A percentile compares a stretch with the other conserved stretches of the same genome.
Conservation (phyloP, 1,140 invertebrate genomes). For the Helicoverpa armigera region DNA sequence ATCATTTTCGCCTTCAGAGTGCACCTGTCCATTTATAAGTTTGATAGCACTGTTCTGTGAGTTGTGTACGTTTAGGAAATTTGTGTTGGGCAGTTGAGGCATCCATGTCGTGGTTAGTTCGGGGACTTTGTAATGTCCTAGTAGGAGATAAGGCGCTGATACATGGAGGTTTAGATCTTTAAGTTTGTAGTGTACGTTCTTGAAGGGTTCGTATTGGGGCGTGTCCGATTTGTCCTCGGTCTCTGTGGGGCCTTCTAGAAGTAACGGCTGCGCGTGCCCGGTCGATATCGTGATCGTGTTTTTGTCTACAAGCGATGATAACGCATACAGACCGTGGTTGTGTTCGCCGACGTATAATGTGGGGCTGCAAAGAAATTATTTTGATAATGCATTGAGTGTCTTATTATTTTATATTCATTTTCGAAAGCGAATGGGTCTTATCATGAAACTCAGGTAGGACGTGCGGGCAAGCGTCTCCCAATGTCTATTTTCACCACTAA, state of each 20-base stretch:
- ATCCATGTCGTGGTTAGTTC: constrained; percentile 85
- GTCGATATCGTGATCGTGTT: constrained; percentile 91
- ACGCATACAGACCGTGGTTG: constrained; percentile 94
- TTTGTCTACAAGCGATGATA: constrained; percentile 96
- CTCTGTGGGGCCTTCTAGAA: constrained; percentile 90
- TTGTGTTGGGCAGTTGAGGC: constrained; percentile 73
- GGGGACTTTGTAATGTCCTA: constrained; percentile 94
- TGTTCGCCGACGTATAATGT: constrained; percentile 98
- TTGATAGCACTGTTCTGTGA: constrained; percentile 65
- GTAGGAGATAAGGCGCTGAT: constrained; percentile 83
- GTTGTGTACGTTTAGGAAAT: constrained; percentile 63
- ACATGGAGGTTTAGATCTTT: constrained; percentile 80
- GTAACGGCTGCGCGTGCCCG: constrained; percentile 87
- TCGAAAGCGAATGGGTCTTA: too few relatives aligned
- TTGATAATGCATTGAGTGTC: background rate
- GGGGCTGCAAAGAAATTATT: constrained; percentile 89
- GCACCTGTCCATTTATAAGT: constrained; percentile 78
- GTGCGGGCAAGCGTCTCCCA: too few relatives aligned
- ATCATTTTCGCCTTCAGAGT: constrained; percentile 68
- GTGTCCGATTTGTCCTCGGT: constrained; percentile 67
- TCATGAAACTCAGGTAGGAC: too few relatives aligned
- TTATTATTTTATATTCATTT: too few relatives aligned
- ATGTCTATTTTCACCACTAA: too few relatives aligned
- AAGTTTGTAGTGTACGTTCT: constrained; percentile 84
- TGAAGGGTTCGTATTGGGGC: constrained; percentile 78